Percentiles rank a stretch among this genome's conserved stretches.
Conservation (phyloP, 2,113 vertebrate genomes). For the Sinosuthora webbiana region DNA sequence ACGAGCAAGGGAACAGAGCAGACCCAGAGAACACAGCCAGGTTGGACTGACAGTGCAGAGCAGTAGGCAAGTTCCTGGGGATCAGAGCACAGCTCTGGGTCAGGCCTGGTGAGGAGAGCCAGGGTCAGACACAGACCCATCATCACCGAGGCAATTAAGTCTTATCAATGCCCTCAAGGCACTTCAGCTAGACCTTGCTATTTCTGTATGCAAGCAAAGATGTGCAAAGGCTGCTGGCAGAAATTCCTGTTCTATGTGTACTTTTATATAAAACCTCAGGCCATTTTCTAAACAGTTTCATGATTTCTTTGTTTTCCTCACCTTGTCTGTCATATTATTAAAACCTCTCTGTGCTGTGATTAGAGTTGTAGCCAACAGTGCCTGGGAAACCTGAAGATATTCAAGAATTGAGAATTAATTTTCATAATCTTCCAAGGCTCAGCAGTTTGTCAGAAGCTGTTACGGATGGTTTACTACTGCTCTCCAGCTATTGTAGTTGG, state of each 20-base stretch:
- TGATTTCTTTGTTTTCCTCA: neutral
- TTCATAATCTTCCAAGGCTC: neutral
- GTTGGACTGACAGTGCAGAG: fast-evolving
- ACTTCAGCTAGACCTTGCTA: neutral
- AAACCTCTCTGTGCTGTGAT: neutral
- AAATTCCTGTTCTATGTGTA: neutral
- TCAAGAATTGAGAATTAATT: neutral
- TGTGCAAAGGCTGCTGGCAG: neutral
- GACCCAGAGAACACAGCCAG: fast-evolving
- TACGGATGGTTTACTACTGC: neutral
- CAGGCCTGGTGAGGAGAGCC: neutral
- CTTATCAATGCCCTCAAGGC: neutral
- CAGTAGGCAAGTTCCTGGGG: neutral
- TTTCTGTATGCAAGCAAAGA: neutral
- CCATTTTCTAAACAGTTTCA: neutral
- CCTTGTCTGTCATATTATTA: neutral
- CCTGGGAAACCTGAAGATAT: neutral
- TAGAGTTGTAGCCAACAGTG: neutral
- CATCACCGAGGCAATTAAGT: neutral
- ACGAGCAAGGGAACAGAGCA: neutral
- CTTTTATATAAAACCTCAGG: neutral
- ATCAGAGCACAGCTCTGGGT: neutral
- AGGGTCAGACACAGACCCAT: neutral
- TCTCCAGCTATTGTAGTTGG: neutral
- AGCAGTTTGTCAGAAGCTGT: neutral